Base-by-base conservation (phyloP, 2,888 invertebrate species). In the Chironomus tentans region DNA sequence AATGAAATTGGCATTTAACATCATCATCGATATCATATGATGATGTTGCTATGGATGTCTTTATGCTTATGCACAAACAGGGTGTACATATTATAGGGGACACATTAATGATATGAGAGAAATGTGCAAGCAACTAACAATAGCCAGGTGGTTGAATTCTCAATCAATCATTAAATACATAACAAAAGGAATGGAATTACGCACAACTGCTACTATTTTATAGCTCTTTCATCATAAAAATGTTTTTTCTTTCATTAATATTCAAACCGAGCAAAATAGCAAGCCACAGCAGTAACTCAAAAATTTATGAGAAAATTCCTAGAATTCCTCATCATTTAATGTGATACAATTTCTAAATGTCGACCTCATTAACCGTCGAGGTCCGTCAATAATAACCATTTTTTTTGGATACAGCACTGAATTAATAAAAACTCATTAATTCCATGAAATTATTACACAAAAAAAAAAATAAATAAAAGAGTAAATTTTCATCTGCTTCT, bases 391-490 rank as follows among this genome's bases (percentile, higher is more conserved):
- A 38, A 38, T 38, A 38, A 38, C 10, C 38, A 6, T 28, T 6
- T 28, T 28, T 28, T 28, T 28, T 21, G 3, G 6, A 7, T 13
- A 68, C 21, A 65, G 65, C 7, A 1, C 38, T 38, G 7, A 65
- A 65, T 18, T 21, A 65, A 13, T 13, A 6, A 69, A 69, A 38
- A 48, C 73, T 62, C 73, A 73, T 73, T 73, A 73, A 73, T 73
- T 73, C 73, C 65, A 73, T 73, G 62, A 73, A 73, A 73, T 73
- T 73, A 73, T 73, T 73, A 73, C 73, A 73, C 56, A 21, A 38
- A 7, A 38, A 62, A 73, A 38, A 18, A 73, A 56, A 71, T n/a
- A 56, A 71, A n/a, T n/a, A n/a, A 21, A 21, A 50, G 15, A 70
- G n/a, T n/a, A 46, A 47, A 46, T 65, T 15, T 56, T 65, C 65